Base-by-base conservation (phyloP, 2,113 vertebrate genomes). In the Hippopotamus amphibius region DNA sequence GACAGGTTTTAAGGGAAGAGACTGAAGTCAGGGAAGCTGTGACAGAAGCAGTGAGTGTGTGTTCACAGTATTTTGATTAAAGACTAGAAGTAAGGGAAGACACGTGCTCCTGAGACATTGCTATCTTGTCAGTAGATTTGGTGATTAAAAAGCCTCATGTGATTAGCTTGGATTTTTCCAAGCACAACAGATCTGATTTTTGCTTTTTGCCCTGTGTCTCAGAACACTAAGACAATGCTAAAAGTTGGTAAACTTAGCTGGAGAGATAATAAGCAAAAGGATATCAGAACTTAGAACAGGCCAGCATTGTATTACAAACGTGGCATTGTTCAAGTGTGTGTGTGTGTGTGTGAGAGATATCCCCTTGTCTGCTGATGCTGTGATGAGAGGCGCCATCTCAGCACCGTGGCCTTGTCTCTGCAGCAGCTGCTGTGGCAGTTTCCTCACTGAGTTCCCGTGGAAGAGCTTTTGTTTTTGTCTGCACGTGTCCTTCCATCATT, bases 401-500 rank as follows among this genome's bases (percentile, higher is more conserved):
- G n/a, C 30, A 59, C 57, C 37, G 79, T 48, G 19, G 79, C 96
- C 74, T 0, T 30, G 53, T 61, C 68, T 33, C 37, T 50, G 14
- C 77, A 13, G 2, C 96, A 95, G 93, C 94, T 93, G 65, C 48
- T 28, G 83, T 15, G 53, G 63, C 80, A 43, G 57, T 76, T 46
- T 53, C 59, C 82, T 94, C 41, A 16, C 59, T 81, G 76, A 69
- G 43, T 71, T 37, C 69, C 82, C 26, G 2, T 28, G 57, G 48
- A 86, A 50, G 46, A 63, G 69, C 88, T 46, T 63, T 86, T 93
- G 88, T 95, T 90, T 81, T n/a, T 80, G 76, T 37, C 90, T n/a
- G 24, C 91, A 77, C 11, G 3, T 66, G 71, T 37, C 41, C n/a
- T 68, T 61, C 50, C 19, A 0, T 46, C 30, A 2, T 9, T 37